Conservation (phyloP, 2,888 invertebrate species). For the Orthosia gothica region DNA sequence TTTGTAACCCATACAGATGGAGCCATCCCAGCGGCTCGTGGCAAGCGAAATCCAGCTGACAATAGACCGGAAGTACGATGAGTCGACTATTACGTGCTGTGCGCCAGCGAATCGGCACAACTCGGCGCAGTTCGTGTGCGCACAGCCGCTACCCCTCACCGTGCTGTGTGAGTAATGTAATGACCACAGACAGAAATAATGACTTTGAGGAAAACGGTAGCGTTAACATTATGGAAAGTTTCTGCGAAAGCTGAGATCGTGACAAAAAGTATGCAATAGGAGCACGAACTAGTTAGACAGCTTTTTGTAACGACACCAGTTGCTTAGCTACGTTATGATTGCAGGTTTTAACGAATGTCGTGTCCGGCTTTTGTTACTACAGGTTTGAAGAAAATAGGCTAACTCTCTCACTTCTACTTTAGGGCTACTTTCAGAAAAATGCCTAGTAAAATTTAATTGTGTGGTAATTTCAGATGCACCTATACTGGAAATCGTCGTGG, state of each 20-base stretch:
- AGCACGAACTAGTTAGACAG: slow-evolving; percentile 22
- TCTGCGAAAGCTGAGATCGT: slow-evolving; percentile 23
- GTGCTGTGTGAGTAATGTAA: slow-evolving; percentile 84
- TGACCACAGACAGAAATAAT: too few relatives aligned
- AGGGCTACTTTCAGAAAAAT: background rate
- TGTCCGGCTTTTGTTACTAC: background rate
- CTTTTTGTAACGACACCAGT: slow-evolving; percentile 9
- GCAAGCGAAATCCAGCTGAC: slow-evolving; percentile 81
- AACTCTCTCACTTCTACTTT: background rate
- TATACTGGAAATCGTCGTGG: slow-evolving; percentile 77
- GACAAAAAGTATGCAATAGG: slow-evolving; percentile 1
- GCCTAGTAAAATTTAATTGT: background rate
- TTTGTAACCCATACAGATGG: slow-evolving; percentile 72
- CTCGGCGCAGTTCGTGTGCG: slow-evolving; percentile 76
- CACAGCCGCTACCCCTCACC: slow-evolving; percentile 80
- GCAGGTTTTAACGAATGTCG: background rate
- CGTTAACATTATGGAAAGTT: slow-evolving; percentile 33
- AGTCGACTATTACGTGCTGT: slow-evolving; percentile 85
- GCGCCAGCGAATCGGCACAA: slow-evolving; percentile 78
- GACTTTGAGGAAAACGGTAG: slow-evolving; percentile 15
- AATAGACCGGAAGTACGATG: slow-evolving; percentile 80
- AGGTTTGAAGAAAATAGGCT: background rate
- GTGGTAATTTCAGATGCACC: slow-evolving; percentile 80
- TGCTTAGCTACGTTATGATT: background rate
- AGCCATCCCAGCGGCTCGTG: slow-evolving; percentile 82